Percentiles rank a stretch among this genome's conserved stretches.
phyloP scores from a whole-genome alignment of 2,113 vertebrate species.

The Leucopsar rothschildi region DNA sequence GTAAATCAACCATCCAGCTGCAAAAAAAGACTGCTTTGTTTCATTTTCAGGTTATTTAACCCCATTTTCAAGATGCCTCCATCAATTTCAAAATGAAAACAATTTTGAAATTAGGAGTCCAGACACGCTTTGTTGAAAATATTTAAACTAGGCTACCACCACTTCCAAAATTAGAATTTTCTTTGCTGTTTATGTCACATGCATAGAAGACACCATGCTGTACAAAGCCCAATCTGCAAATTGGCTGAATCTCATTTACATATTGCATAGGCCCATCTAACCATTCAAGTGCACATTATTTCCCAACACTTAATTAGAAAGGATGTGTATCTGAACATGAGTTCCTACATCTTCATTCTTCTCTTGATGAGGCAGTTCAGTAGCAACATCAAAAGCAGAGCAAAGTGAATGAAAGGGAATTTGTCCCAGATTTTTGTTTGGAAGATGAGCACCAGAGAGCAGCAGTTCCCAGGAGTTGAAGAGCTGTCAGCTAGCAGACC shows the following conservation, averaged over 20 bases:
- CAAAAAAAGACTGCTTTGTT: slow-evolving; percentile 38
- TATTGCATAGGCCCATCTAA: not conserved
- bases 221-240: not conserved
- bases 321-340: not conserved
- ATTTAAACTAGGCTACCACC: not conserved
- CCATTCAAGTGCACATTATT: not conserved
- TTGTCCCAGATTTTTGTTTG: not conserved
- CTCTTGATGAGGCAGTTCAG: not conserved
- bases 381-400: not conserved
- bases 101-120: not conserved
- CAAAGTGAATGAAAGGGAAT: not conserved
- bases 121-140: not conserved
- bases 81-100: slow-evolving; percentile 2
- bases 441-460: slow-evolving; percentile 57
- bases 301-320: not conserved
- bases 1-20: not conserved
- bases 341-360: not conserved
- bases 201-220: not conserved
- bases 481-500: not conserved
- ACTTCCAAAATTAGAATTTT: not conserved
- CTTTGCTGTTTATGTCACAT: not conserved
- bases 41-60: slow-evolving; percentile 5
- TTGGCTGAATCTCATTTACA: not conserved
- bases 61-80: not conserved
- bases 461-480: slow-evolving; percentile 55